Base-by-base conservation (phyloP, 1,140 invertebrate species). In the Orchesella cincta region DNA sequence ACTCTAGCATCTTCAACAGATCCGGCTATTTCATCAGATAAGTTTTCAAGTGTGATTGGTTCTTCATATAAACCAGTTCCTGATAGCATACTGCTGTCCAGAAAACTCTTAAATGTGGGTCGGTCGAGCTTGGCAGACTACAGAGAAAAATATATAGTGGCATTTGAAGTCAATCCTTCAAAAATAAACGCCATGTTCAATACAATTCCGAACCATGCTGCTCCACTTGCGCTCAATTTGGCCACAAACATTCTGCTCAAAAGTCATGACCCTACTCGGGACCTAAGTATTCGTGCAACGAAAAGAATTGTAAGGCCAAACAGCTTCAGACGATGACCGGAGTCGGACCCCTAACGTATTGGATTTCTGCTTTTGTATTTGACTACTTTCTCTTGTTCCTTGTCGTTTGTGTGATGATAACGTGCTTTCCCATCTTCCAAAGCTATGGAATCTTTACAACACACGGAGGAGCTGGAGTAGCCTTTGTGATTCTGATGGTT, bases 261-360 rank as follows among this genome's bases (percentile, higher is more conserved):
- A 71, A 84, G 67, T 31, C 29, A 83, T 0, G 62, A 36, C 92
- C 85, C 92, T 92, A 0, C 85, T 94, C 82, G 90, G 91, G 31
- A 77, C 23, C 5, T n/a, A n/a, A 51, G 62, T 28, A 23, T 76
- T 20, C 31, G 28, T 28, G 34, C 12, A 31, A 54, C 79, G 90
- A 91, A 87, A 83, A 85, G 1, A 76, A 86, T 77, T 83, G 86
- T 76, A 88, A 89, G 82, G 88, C 88, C 31, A 92, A 92, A 82
- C 91, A 92, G 78, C 84, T 92, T 14, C 91, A 92, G 84, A 88
- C 92, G 83, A 92, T 94, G 28, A 92, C 92, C 67, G 93, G 94
- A 2, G 91, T 92, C 0, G 89, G 90, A 54, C 89, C 91, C 0
- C 85, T 88, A n/a, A 88, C 89, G 0, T 92, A 91, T 84, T 94